Evolutionary conservation across 2,797 vertebrate genomes (phyloP).

Genomic region (Synanceia verrucosa): DNA sequence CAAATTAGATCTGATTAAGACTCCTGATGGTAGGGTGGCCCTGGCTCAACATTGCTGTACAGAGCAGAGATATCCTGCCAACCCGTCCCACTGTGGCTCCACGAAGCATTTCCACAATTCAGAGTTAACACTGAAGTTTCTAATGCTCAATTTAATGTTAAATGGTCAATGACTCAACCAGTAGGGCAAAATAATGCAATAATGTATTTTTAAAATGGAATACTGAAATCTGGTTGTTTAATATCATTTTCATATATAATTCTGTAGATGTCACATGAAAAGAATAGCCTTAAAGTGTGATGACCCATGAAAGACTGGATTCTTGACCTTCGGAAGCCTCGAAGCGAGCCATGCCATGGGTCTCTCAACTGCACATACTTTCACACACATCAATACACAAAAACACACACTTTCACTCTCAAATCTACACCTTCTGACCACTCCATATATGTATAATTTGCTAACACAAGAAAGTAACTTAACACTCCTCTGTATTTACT

Average conservation of each 20-base stretch:
- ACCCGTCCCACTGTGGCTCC: conserved; percentile 71
- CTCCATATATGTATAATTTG: not conserved
- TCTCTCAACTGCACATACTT: not conserved
- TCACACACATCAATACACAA: not conserved
- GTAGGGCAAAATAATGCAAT: not conserved
- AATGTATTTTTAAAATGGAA: not conserved
- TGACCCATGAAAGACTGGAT: not conserved
- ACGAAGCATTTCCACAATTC: conserved; percentile 48
- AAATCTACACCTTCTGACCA: too few relatives aligned
- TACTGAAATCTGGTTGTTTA: not conserved
- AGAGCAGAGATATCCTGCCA: conserved; percentile 70
- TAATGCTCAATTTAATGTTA: not conserved
- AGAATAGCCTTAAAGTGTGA: not conserved
- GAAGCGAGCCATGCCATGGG: not conserved
- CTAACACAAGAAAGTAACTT: not conserved
- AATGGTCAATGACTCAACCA: not conserved
- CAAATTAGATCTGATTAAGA: conserved; percentile 86
- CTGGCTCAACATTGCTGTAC: conserved; percentile 72
- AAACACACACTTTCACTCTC: not conserved
- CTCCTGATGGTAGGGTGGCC: conserved; percentile 50
- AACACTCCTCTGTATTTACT: not conserved
- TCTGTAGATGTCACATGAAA: not conserved
- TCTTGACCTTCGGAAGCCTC: not conserved
- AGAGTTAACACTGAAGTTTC: not conserved
- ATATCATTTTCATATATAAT: too few relatives aligned